Base-by-base conservation (phyloP, 2,113 vertebrate species). In the Myxocyprinus asiaticus region DNA sequence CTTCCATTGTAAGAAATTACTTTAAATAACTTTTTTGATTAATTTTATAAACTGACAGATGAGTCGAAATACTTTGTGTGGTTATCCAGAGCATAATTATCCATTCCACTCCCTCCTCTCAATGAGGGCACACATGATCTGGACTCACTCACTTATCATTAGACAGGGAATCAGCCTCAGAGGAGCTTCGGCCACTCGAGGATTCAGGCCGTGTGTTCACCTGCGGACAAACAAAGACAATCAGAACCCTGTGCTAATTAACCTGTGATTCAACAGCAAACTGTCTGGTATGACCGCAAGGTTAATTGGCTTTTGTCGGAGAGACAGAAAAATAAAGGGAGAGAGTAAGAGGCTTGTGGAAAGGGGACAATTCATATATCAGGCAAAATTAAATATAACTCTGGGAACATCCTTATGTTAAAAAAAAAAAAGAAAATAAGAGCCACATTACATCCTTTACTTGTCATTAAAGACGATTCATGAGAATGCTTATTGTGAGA, bases 201-300 rank as follows among this genome's bases (percentile, higher is more conserved):
- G 95, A 90, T 83, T 93, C 95, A 0, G 95, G 94, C 81, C 96
- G 93, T 0, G 98, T 99, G 89, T 98, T 98, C 87, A 99, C 97
- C 98, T 99, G 91, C 76, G 77, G 90, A 90, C 85, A 88, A 51
- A 73, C 85, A 86, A 88, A 94, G 62, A 82, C 84, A 61, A 70
- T 78, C 55, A 83, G 74, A 67, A 74, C 65, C 65, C 67, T 82
- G 74, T 75, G 81, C 75, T 86, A 86, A 91, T 88, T 80, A 87
- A 88, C 83, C 85, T 84, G 79, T 84, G 87, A 86, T 85, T 86
- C 82, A 85, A 78, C 85, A 89, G 79, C 82, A 77, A 75, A 67
- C 66, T 77, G 78, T 56, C 45, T 75, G 75, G 79, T 79, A 80
- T 76, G 82, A n/a, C 51, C 45, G 66, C 75, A 79, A 79, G 84